Evolutionary conservation across 2,888 invertebrate genomes (phyloP).

Genomic region (Autographa gamma): DNA sequence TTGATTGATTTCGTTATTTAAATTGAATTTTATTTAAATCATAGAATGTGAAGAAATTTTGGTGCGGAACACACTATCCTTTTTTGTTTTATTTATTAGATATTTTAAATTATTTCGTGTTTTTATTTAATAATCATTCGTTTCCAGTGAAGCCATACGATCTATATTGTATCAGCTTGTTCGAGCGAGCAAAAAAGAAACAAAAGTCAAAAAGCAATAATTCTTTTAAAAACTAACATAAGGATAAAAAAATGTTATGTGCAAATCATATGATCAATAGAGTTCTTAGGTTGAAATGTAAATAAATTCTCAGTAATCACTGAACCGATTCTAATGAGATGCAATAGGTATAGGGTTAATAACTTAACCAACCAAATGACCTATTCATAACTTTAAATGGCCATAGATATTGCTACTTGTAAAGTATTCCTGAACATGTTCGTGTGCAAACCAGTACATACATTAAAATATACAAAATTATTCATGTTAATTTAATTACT

Average conservation of each 20-base stretch:
- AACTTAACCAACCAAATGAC: neutral
- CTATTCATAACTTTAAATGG: neutral
- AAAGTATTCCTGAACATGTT: neutral
- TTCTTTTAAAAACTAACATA: too few species aligned
- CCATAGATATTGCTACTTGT: neutral
- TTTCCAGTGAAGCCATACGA: too few species aligned
- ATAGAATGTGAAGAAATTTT: too few species aligned
- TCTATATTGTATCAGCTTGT: too few species aligned
- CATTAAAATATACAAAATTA: conserved; percentile 4
- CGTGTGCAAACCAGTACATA: neutral
- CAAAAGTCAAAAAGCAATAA: too few species aligned
- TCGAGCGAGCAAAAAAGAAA: too few species aligned
- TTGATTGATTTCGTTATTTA: conserved; percentile 57
- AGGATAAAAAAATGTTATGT: too few species aligned
- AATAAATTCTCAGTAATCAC: neutral
- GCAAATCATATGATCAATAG: neutral
- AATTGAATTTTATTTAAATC: conserved; percentile 30
- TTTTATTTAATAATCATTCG: too few species aligned
- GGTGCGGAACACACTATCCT: too few species aligned
- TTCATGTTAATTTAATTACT: conserved; percentile 4
- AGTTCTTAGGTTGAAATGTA: neutral
- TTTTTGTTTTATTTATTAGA: too few species aligned
- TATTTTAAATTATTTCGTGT: too few species aligned
- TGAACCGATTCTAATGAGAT: conserved; percentile 1
- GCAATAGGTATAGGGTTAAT: neutral